Base-by-base conservation (phyloP, 1,140 invertebrate genomes). In the Hyphantria cunea region DNA sequence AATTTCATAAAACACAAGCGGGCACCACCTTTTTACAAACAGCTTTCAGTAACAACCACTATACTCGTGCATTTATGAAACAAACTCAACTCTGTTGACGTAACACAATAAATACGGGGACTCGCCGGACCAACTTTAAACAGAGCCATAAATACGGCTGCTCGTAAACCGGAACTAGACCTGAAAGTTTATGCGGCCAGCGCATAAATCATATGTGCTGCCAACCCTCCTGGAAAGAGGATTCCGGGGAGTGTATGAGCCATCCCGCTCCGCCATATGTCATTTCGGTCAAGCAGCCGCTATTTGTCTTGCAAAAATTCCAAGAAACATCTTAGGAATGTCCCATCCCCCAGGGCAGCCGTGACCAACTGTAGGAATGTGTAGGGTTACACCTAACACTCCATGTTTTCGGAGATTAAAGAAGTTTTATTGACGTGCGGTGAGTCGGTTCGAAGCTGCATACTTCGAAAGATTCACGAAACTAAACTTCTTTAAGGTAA, bases 251-350 rank as follows among this genome's bases (percentile, higher is more conserved):
- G 72, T 81, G 72, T 72, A 76, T 75, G 70, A 78, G 42, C 65
- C 64, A 48, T 52, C 60, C 70, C 65, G 59, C 65, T 66, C 52
- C 45, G 68, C 82, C 75, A 83, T 86, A 84, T 83, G 82, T 86
- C 84, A 84, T 83, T 64, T 80, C 70, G 76, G 77, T 78, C 78
- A 78, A 80, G 73, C 76, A 63, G 72, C 61, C 68, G 78, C 74
- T 80, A 84, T 86, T 81, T 80, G 82, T 86, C 84, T 86, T 83
- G 84, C 79, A 86, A 84, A 86, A 84, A 86, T 86, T 84, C 78
- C 66, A 74, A 66, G 47, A 66, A 74, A 76, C 77, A 79, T 86
- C 72, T 79, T 69, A 80, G 70, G 84, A 84, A 84, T 82, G 82
- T 67, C 69, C 59, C 70, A 62, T 59, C 72, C 69, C 69, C 49